A percentile compares a stretch with the other conserved stretches of the same genome.
These are phyloP conservation scores for Gasterosteus nipponicus DNA, from an alignment of 2,113 vertebrate genomes.

Conservation along the genomic window DNA sequence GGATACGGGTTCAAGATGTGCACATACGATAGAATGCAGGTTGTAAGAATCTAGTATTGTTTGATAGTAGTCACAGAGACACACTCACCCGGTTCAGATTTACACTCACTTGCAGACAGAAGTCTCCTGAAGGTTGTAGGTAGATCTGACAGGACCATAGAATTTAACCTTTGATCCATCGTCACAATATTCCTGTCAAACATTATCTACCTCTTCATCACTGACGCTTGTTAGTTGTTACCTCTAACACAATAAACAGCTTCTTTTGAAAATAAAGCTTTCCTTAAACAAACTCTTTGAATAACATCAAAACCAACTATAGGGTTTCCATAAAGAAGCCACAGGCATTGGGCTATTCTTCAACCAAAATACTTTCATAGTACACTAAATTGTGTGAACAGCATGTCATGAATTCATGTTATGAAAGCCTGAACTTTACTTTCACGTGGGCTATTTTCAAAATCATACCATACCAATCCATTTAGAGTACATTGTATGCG, in stretches of 20 bases:
- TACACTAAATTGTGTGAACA: not conserved
- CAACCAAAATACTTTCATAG: not conserved
- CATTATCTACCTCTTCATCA: conserved; percentile 72
- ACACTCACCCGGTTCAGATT: conserved; percentile 57
- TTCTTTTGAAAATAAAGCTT: not conserved
- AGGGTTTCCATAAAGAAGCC: not conserved
- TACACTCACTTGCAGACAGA: conserved; percentile 12
- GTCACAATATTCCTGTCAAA: conserved; percentile 70
- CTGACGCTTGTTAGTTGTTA: conserved; percentile 1
- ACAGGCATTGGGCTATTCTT: not conserved
- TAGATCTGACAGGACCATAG: conserved; percentile 22
- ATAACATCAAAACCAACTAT: conserved; percentile 16
- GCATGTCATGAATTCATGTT: conserved; percentile 5
- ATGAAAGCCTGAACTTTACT: conserved; percentile 21
- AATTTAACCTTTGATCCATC: conserved; percentile 74
- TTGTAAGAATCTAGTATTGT: conserved; percentile 4
- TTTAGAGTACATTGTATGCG: not conserved
- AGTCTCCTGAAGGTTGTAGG: conserved; percentile 30
- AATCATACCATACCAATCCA: not conserved
- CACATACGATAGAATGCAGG: conserved; percentile 16
- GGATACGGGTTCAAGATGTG: conserved; percentile 14
- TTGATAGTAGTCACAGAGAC: conserved; percentile 10
- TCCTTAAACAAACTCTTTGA: not conserved
- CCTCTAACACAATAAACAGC: not conserved
- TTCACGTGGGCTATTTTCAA: not conserved